Evolutionary conservation across 2,113 vertebrate species (phyloP).

Genomic region (Ornithorhynchus anatinus): DNA sequence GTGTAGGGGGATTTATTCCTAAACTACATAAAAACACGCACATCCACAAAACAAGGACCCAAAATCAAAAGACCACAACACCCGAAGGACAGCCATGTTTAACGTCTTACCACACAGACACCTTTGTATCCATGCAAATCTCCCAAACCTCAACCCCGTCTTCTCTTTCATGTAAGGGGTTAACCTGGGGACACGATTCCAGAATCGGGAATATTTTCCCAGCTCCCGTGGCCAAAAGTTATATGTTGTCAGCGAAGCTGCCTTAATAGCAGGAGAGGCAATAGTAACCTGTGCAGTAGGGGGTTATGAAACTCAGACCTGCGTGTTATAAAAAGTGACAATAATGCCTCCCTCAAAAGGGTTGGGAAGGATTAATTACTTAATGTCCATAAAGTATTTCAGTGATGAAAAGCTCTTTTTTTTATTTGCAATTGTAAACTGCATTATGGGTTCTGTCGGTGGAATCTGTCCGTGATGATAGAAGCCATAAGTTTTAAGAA

Average conservation of each 20-base stretch:
- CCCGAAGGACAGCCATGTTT: neutral
- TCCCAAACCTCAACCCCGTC: neutral
- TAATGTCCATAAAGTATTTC: neutral
- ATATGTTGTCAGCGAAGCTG: neutral
- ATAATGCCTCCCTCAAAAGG: neutral
- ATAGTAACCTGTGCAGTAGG: neutral
- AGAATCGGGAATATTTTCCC: neutral
- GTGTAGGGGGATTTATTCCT: too few relatives aligned
- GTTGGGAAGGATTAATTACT: neutral
- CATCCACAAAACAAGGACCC: neutral
- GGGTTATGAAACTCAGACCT: neutral
- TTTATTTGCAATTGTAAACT: neutral
- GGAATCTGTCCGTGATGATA: neutral
- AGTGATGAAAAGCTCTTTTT: neutral
- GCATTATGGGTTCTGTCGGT: neutral
- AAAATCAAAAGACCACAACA: neutral
- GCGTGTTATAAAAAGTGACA: neutral
- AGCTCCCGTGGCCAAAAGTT: too few relatives aligned
- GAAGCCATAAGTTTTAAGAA: slow-evolving; percentile 10
- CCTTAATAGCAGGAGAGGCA: neutral
- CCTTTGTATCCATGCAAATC: too few relatives aligned
- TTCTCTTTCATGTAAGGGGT: neutral
- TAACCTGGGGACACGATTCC: neutral
- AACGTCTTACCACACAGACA: too few relatives aligned
- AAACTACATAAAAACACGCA: too few relatives aligned